A percentile compares a stretch with the other conserved stretches of the same genome.
These are phyloP conservation scores for Albula glossodonta DNA, from an alignment of 2,113 vertebrate species.

Conservation along the genomic window DNA sequence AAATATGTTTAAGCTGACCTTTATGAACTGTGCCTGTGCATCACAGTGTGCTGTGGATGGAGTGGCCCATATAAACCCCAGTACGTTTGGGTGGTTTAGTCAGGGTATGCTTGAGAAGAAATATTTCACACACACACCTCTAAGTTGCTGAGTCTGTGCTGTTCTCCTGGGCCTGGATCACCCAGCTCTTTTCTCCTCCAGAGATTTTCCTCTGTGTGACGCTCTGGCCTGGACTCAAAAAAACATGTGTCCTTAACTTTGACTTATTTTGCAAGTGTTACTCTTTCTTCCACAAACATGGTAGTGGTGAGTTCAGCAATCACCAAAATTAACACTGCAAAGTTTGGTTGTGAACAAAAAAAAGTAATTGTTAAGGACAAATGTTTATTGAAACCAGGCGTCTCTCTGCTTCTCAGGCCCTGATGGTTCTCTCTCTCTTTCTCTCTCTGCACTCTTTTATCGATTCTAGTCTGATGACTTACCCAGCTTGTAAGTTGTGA, in stretches of 20 bases:
- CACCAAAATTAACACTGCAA: neutral
- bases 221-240: neutral
- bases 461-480: neutral
- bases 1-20: slow-evolving; percentile 11
- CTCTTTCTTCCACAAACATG: no score
- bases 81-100: neutral
- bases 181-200: neutral
- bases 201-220: slow-evolving; percentile 14
- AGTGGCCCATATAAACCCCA: neutral
- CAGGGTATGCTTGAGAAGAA: neutral
- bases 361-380: neutral
- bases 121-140: slow-evolving; percentile 19
- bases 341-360: neutral
- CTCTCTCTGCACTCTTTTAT: slow-evolving; percentile 41
- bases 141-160: neutral
- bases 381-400: neutral
- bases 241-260: no score
- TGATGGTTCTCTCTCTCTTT: neutral
- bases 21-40: neutral
- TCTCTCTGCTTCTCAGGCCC: neutral
- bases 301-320: neutral
- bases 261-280: no score
- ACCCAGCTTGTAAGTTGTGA: no score
- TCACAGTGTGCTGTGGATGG: slow-evolving; percentile 13
- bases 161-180: slow-evolving; percentile 15